These are phyloP conservation scores for Lypha dubia DNA, from an alignment of 2,888 invertebrate genomes.

Conservation along the genomic window DNA sequence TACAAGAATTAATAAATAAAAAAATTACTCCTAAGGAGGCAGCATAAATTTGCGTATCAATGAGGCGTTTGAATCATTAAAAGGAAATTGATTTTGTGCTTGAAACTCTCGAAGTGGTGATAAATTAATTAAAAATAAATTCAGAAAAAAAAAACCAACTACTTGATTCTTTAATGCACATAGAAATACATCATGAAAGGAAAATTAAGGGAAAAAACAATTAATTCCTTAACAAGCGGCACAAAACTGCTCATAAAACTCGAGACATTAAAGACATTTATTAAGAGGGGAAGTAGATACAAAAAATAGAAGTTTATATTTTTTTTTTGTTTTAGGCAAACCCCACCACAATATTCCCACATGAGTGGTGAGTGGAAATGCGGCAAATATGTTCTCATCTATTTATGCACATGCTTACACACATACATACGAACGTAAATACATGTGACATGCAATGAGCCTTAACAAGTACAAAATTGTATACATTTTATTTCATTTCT, in stretches of 20 bases:
- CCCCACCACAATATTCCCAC: conserved; percentile 5
- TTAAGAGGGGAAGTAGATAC: conserved; percentile 39
- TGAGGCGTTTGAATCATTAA: conserved; percentile 68
- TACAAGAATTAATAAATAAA: no score
- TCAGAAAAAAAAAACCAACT: conserved; percentile 2
- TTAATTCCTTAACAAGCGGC: conserved; percentile 79
- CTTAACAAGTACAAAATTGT: conserved; percentile 62
- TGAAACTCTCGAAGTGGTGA: conserved; percentile 61
- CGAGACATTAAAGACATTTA: conserved; percentile 35
- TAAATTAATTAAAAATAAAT: conserved; percentile 70
- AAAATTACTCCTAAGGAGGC: not conserved
- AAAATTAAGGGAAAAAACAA: conserved; percentile 74
- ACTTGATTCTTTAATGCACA: conserved; percentile 9
- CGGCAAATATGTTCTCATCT: not conserved
- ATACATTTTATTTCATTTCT: conserved; percentile 30
- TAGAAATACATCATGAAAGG: not conserved
- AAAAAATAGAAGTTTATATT: conserved; percentile 33
- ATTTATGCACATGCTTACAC: not conserved
- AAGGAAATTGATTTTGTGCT: conserved; percentile 67
- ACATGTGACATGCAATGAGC: conserved; percentile 62
- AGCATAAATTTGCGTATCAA: conserved; percentile 64
- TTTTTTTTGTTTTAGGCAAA: not conserved
- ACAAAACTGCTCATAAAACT: conserved; percentile 61
- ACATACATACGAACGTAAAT: no score
- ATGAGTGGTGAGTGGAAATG: conserved; percentile 7